Conservation (phyloP, 30 jellyfish, hydroid and myxozoan species). For the Clytia hemisphaerica region DNA sequence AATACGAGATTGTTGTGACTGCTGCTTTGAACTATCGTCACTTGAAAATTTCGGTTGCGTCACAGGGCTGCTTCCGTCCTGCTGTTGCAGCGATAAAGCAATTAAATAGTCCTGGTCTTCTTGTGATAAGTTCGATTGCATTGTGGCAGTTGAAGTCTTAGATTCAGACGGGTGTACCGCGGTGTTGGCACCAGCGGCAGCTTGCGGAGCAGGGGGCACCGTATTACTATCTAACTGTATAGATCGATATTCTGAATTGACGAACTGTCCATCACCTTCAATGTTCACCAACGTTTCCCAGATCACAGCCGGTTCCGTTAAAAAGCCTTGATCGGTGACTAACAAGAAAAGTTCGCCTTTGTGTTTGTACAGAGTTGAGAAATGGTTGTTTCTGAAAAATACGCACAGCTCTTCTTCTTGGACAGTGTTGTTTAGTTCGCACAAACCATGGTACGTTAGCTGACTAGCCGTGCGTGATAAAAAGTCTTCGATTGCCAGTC, state of each 20-base stretch:
- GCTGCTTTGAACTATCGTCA: background rate
- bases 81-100: constrained; percentile 65
- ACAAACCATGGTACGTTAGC: constrained; percentile 91
- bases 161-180: background rate
- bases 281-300: constrained; percentile 98
- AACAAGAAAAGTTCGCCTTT: constrained; percentile 80
- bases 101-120: constrained; percentile 61
- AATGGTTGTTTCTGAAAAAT: constrained; percentile 90
- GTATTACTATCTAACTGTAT: constrained; percentile 43
- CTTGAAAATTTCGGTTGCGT: constrained; percentile 3
- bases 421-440: constrained; percentile 64
- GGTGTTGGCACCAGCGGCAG: background rate
- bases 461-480: constrained; percentile 87
- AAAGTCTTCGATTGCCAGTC: constrained; percentile 69
- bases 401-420: constrained; percentile 85
- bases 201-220: constrained; percentile 19
- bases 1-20: constrained; percentile 40
- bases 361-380: constrained; percentile 71
- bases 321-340: constrained; percentile 96
- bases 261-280: constrained; percentile 97
- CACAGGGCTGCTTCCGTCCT: constrained; percentile 33
- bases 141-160: background rate
- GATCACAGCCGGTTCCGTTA: constrained; percentile 68
- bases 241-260: constrained; percentile 59
- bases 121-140: constrained; percentile 6